Base-by-base conservation (phyloP, 2,797 vertebrate genomes). In the Geotrypetes seraphini region DNA sequence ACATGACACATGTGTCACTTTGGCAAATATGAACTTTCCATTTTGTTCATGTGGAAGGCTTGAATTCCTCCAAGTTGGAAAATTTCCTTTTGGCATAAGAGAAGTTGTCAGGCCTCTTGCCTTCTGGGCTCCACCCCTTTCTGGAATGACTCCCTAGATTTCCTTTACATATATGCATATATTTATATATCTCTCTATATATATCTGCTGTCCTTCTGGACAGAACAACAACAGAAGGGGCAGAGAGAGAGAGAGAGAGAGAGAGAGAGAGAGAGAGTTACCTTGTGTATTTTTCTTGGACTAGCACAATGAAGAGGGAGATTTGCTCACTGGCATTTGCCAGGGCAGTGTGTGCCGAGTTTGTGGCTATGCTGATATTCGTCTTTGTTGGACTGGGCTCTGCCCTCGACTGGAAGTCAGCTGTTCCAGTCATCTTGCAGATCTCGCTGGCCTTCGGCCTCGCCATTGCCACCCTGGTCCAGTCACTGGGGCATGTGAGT, bases 141-240 rank as follows among this genome's bases (percentile, higher is more conserved):
- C 23, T 47, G 44, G 44, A 39, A 31, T 11, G 26, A 31, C 39
- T 47, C 36, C 44, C 44, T 40, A 15, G 14, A 39, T 22, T 40
- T 47, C 36, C 32, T 25, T 19, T 22, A 26, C 22, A 26, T 47
- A 20, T 39, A 47, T n/a, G n/a, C n/a, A n/a, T n/a, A n/a, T n/a
- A n/a, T n/a, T 26, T 47, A 20, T 39, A 47, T n/a, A n/a, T n/a
- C n/a, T n/a, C n/a, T n/a, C n/a, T 39, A 46, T 47, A 40, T 34
- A 33, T 29, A 26, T 18, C 18, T 26, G 36, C 15, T 47, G 31
- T 39, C 26, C 36, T 36, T 16, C 25, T 13, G 15, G 18, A 31
- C 31, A 31, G 33, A 39, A 40, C 23, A 34, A n/a, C n/a, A n/a
- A 44, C 13, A 34, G 20, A 13, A 15, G 37, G 34, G 38, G n/a